Evolutionary conservation across 2,113 vertebrate species (phyloP).

Genomic region (Siniperca chuatsi): DNA sequence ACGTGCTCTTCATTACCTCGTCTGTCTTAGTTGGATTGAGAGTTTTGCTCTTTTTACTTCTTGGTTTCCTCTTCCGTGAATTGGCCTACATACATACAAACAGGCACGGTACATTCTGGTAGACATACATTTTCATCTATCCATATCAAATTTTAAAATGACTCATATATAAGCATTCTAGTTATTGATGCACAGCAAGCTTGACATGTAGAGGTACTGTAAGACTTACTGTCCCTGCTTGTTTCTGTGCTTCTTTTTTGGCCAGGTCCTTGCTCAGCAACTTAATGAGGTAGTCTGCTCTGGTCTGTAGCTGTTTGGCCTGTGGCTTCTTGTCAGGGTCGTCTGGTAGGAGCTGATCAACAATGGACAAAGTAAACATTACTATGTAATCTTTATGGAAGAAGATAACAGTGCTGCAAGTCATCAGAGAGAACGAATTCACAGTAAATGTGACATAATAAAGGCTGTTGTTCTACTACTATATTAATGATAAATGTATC

Average conservation of each 20-base stretch:
- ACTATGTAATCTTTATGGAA: background rate
- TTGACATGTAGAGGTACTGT: background rate
- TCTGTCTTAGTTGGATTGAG: slow-evolving; percentile 89
- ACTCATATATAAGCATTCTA: background rate
- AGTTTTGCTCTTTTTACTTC: slow-evolving; percentile 92
- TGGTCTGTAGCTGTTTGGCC: slow-evolving; percentile 97
- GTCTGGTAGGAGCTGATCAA: slow-evolving; percentile 93
- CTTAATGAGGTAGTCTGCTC: slow-evolving; percentile 99
- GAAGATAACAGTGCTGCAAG: background rate
- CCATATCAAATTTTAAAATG: background rate
- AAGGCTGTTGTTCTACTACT: background rate
- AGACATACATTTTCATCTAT: background rate
- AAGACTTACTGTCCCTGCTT: slow-evolving; percentile 89
- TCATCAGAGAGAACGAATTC: background rate
- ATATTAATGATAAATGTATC: too few relatives aligned
- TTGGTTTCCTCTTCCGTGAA: slow-evolving; percentile 92
- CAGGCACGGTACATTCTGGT: background rate
- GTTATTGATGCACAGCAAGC: background rate
- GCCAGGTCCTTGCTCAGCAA: slow-evolving; percentile 96
- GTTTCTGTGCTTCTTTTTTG: slow-evolving; percentile 94
- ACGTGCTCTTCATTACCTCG: slow-evolving; percentile 92
- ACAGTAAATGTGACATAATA: background rate
- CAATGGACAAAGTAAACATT: background rate
- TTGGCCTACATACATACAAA: slow-evolving; percentile 84
- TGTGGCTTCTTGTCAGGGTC: slow-evolving; percentile 99